Percentiles rank a stretch among this genome's conserved stretches.
Conservation (phyloP, 2,888 invertebrate genomes). For the Seira ritae region DNA sequence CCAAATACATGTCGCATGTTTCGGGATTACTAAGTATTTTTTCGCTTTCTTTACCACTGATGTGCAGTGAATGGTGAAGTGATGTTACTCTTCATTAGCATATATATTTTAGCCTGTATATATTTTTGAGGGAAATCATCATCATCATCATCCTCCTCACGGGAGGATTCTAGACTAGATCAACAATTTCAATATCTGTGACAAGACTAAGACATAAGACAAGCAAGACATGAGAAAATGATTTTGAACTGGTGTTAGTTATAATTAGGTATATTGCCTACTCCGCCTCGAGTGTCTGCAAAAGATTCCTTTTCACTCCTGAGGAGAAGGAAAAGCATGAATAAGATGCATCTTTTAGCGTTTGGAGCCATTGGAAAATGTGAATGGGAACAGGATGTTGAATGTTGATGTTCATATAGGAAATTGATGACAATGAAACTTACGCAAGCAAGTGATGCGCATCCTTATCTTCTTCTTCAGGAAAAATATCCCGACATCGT, state of each 20-base stretch:
- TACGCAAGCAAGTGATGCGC: conserved; percentile 33
- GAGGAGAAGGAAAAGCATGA: too few species aligned
- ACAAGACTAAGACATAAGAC: too few species aligned
- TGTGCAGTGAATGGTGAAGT: too few species aligned
- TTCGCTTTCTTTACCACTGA: background rate
- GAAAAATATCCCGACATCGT: too few species aligned
- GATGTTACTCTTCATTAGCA: background rate
- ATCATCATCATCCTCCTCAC: too few species aligned
- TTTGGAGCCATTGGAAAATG: background rate
- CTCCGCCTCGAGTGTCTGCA: background rate
- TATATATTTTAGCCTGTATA: background rate
- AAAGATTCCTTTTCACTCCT: too few species aligned
- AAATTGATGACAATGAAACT: conserved; percentile 24
- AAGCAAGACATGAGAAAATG: too few species aligned
- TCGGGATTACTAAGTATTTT: background rate
- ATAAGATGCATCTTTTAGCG: background rate
- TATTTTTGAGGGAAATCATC: background rate
- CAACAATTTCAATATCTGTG: conserved; percentile 29
- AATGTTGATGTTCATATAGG: too few species aligned
- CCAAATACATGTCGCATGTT: too few species aligned
- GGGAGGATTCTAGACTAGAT: too few species aligned
- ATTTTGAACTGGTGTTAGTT: background rate
- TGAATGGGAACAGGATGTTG: background rate
- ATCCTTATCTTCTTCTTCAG: too few species aligned
- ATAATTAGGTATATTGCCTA: background rate